Evolutionary conservation across 1,140 invertebrate genomes (phyloP).

Genomic region (Ectropis grisescens): DNA sequence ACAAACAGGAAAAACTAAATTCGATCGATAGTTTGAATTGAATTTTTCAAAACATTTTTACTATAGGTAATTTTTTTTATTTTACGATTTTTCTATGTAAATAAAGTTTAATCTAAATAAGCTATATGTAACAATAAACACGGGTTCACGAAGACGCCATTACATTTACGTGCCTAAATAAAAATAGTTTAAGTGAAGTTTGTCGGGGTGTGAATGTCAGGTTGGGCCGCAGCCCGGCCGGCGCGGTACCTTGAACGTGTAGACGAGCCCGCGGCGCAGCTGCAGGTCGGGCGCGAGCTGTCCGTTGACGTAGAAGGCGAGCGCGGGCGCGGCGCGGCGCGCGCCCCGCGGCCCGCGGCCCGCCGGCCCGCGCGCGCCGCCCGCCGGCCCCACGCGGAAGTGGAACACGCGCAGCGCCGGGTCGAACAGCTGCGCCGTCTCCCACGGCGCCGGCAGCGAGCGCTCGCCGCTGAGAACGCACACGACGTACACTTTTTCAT

Average conservation of each 20-base stretch:
- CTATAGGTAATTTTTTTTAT: no score
- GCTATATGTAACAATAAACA: no score
- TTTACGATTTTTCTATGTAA: no score
- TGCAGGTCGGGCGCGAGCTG: constrained; percentile 88
- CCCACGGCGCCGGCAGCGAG: constrained; percentile 71
- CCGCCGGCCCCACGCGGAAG: constrained; percentile 31
- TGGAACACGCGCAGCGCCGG: constrained; percentile 79
- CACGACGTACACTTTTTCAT: not conserved
- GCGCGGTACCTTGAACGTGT: constrained; percentile 85
- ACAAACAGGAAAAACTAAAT: no score
- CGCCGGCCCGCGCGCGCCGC: constrained; percentile 25
- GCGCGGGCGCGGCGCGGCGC: constrained; percentile 71
- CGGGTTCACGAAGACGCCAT: no score
- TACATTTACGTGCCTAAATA: no score
- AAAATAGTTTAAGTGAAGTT: no score
- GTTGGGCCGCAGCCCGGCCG: no score
- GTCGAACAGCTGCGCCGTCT: constrained; percentile 82
- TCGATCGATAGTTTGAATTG: no score
- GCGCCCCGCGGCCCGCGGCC: constrained; percentile 55
- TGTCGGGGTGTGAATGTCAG: no score
- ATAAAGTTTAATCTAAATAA: no score
- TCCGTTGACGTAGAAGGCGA: constrained; percentile 91
- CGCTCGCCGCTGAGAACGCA: constrained; percentile 9
- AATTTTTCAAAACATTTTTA: no score
- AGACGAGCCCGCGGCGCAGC: constrained; percentile 86